Base-by-base conservation (phyloP, 1,140 invertebrate genomes). In the Drosophila insularis region DNA sequence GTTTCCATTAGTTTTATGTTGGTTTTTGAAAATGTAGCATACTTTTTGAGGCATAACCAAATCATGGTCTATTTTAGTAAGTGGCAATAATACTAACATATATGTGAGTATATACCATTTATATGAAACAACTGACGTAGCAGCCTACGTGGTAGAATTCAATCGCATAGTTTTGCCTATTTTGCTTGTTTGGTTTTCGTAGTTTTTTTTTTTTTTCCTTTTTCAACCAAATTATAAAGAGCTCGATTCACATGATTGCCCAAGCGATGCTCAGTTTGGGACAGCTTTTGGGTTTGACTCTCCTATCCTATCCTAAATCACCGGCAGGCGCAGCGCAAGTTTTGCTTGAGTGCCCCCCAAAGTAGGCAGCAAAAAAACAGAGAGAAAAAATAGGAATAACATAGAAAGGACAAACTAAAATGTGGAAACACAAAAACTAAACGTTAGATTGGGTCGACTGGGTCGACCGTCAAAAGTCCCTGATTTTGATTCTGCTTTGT, bases 231-330 rank as follows among this genome's bases (percentile, higher is more conserved):
- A 84, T 90, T 90, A 90, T 81, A 90, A 84, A 87, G 77, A 90
- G 87, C 74, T 90, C 82, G 80, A 90, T 90, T 84, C 87, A 90
- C 87, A 90, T 90, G 87, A 90, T 90, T 90, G 87, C 80, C 74
- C 81, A 89, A 84, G 84, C 84, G 84, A 71, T 56, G 69, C 82
- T 61, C 63, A 63, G 21, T 59, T 59, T 50, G 37, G 46, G 11
- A 46, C 43, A 50, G 43, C 43, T 37, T 27, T 65, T 77, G 63
- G 70, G 66, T 63, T 68, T 46, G 21, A 54, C 50, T 21, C 40
- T 21, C 40, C 32, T 39, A 63, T 53, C 63, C 63, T 72, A 79
- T 75, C 81, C 82, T 80, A 87, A 86, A 86, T 86, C 81, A 86
- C 68, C 63, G 72, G 60, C 81, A 87, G 75, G 79, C 84, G 64